These are phyloP conservation scores for Platalea minor DNA, from an alignment of 2,797 vertebrate species.

Conservation along the genomic window DNA sequence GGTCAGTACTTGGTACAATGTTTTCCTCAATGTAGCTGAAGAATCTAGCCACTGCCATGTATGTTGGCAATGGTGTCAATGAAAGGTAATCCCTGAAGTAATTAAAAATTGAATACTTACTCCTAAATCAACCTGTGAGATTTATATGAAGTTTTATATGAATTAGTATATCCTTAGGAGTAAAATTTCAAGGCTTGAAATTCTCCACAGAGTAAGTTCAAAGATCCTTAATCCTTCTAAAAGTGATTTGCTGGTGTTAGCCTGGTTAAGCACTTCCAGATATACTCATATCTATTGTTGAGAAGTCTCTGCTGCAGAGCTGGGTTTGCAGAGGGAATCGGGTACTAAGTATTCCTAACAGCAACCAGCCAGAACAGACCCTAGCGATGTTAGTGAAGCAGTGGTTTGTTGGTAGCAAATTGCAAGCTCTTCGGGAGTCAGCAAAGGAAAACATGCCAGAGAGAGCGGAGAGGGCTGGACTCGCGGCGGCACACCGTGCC, in stretches of 20 bases:
- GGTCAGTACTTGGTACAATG: neutral
- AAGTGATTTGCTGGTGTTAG: neutral
- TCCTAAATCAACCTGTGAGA: neutral
- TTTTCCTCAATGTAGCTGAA: neutral
- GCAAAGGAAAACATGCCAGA: accelerated
- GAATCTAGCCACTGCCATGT: neutral
- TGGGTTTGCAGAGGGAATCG: neutral
- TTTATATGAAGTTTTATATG: neutral
- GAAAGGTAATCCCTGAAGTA: neutral
- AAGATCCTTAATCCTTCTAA: neutral
- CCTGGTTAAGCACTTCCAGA: neutral
- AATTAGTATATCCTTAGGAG: neutral
- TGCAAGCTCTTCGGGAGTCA: neutral
- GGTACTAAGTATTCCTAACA: neutral
- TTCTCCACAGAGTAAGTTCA: neutral
- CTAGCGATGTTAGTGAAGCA: neutral
- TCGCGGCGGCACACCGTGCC: accelerated
- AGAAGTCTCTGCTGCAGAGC: neutral
- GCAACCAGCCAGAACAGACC: neutral
- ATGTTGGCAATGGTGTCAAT: neutral
- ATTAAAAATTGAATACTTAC: neutral
- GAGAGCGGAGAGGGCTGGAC: neutral
- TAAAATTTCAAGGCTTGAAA: neutral
- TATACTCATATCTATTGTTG: accelerated
- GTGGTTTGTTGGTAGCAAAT: neutral